Evolutionary conservation across 2,888 invertebrate species (phyloP).

Genomic region (Drosophila meridiana): DNA sequence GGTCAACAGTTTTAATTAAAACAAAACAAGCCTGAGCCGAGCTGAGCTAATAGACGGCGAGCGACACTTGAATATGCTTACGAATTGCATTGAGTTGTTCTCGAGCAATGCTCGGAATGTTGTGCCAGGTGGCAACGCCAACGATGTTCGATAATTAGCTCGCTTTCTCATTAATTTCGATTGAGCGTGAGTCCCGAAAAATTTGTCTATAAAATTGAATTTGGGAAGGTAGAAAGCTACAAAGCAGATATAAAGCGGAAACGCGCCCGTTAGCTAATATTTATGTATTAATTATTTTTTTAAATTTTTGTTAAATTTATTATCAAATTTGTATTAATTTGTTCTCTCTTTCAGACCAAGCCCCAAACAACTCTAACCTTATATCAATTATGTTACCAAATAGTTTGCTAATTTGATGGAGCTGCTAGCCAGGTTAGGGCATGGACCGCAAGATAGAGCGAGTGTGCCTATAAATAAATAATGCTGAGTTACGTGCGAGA

Average conservation of each 20-base stretch:
- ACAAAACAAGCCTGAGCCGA: conserved; percentile 59
- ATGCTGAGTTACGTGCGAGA: conserved; percentile 50
- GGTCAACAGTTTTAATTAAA: conserved; percentile 79
- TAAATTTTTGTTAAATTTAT: too few species aligned
- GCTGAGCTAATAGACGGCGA: conserved; percentile 23
- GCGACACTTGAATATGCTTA: conserved; percentile 41
- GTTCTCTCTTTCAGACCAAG: not conserved
- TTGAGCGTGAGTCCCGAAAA: not conserved
- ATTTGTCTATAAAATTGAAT: not conserved
- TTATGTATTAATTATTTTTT: too few species aligned
- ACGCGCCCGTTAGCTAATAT: too few species aligned
- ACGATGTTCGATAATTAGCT: not conserved
- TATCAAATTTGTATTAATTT: too few species aligned
- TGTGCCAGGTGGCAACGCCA: conserved; percentile 20
- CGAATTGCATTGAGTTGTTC: not conserved
- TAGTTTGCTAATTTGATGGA: not conserved
- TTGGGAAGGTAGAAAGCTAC: not conserved
- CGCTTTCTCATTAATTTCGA: not conserved
- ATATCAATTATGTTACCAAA: not conserved
- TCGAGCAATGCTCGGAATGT: not conserved
- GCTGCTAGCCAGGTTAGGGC: conserved; percentile 12
- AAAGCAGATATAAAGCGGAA: not conserved
- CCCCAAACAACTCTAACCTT: not conserved
- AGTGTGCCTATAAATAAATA: conserved; percentile 66
- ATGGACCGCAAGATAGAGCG: conserved; percentile 37